phyloP scores from a whole-genome alignment of 2,113 vertebrate genomes.

The Apus apus region DNA sequence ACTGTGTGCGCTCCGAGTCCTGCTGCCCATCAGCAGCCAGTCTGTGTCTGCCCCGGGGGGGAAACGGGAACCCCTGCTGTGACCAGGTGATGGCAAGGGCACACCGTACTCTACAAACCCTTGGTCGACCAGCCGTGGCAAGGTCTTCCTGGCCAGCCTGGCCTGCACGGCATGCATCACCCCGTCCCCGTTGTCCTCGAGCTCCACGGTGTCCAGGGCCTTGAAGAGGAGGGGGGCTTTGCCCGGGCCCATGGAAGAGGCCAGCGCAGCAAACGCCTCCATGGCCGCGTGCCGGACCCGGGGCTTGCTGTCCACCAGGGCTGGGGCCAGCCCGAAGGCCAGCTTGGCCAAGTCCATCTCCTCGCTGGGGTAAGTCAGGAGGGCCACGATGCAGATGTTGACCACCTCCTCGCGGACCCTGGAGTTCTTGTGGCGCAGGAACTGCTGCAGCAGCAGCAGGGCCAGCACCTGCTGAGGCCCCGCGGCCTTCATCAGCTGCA shows the following conservation, averaged over 20 bases:
- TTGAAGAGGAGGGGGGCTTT: slow-evolving; percentile 81
- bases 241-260: slow-evolving; percentile 78
- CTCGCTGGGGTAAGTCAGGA: slow-evolving; percentile 82
- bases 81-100: slow-evolving; percentile 77
- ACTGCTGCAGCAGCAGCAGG: slow-evolving; percentile 74
- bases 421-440: slow-evolving; percentile 85
- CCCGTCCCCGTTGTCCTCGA: slow-evolving; percentile 80
- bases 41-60: slow-evolving; percentile 82
- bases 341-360: slow-evolving; percentile 84
- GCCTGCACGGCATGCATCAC: slow-evolving; percentile 86
- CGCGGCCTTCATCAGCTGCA: slow-evolving; percentile 79
- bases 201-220: slow-evolving; percentile 84
- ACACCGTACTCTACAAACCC: slow-evolving; percentile 84
- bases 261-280: slow-evolving; percentile 85
- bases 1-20: slow-evolving; percentile 82
- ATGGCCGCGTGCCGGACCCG: slow-evolving; percentile 86
- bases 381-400: slow-evolving; percentile 81
- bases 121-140: slow-evolving; percentile 79
- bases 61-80: slow-evolving; percentile 49
- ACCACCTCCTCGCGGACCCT: slow-evolving; percentile 84
- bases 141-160: slow-evolving; percentile 82
- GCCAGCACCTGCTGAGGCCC: slow-evolving; percentile 81
- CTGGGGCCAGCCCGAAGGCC: slow-evolving; percentile 83
- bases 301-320: slow-evolving; percentile 83
- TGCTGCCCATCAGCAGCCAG: slow-evolving; percentile 84